phyloP scores from a whole-genome alignment of 2,888 invertebrate species.

The Allacma fusca region DNA sequence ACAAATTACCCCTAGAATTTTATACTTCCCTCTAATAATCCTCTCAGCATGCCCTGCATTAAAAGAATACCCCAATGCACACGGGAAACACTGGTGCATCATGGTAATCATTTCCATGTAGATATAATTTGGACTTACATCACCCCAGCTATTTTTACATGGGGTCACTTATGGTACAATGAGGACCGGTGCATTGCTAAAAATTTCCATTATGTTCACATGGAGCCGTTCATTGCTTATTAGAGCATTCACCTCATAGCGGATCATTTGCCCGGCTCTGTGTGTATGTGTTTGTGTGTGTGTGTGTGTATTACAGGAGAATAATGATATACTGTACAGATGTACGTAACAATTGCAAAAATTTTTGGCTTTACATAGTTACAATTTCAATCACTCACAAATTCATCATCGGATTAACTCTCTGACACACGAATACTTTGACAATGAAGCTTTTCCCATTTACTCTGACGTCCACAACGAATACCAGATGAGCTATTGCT shows the following conservation, averaged over 20 bases:
- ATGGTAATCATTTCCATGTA: no score
- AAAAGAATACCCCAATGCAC: background rate
- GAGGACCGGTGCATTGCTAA: no score
- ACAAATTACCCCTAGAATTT: background rate
- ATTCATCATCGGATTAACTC: background rate
- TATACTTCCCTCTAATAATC: background rate
- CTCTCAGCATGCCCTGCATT: background rate
- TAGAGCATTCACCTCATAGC: slow-evolving; percentile 21
- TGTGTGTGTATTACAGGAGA: background rate
- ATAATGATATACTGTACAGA: background rate
- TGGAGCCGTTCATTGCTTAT: background rate
- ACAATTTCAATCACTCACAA: background rate
- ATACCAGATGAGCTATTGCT: no score
- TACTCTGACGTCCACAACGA: no score
- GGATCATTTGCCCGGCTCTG: no score
- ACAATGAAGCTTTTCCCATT: no score
- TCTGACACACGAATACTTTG: no score
- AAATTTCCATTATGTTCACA: background rate
- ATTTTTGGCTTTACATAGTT: background rate
- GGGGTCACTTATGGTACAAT: no score
- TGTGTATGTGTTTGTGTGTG: background rate
- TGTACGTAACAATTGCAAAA: background rate
- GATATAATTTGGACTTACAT: background rate
- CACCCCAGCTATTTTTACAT: background rate
- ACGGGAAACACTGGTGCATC: background rate